Evolutionary conservation across 2,888 invertebrate species (phyloP), one percentile per base, ranked within the genome.

Genomic region (Polyommatus icarus): DNA sequence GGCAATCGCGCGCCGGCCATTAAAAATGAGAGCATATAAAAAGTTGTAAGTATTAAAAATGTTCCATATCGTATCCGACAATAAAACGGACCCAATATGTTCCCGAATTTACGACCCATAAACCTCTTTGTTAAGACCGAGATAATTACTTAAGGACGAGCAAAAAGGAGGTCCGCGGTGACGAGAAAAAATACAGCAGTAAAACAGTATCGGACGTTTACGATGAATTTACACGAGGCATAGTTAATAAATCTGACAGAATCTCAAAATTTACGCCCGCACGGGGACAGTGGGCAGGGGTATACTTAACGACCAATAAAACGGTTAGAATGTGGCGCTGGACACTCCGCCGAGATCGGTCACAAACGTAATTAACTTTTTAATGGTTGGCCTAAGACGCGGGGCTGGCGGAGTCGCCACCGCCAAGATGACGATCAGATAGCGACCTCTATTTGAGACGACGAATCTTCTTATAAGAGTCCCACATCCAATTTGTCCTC

Each of bases 241-340:
- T 90, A 91, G 90, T 90, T 89, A 90, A 91, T 90, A 91, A 91
- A 92, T 91, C 91, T 91, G 91, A 92, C 91, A 90, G 88, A 89
- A 90, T 87, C 87, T 87, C 81, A 76, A 87, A 90, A 92, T 92
- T 92, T 92, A 93, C 89, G 88, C 86, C 84, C 85, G 87, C 85
- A 84, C 86, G 84, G 86, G 85, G 87, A 86, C 85, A 85, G 84
- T 85, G 84, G 86, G 85, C 85, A 87, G 85, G 86, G 78, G 77
- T 73, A 83, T 78, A 80, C 84, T 88, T 88, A 86, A 88, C 84
- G 89, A 88, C 81, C 86, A 84, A 83, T 91, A 89, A 92, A 91
- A 84, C 84, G 82, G 86, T 87, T 86, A 89, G 87, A 88, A 87
- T 85, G 86, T 83, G 85, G 84, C 84, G 84, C 86, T 83, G 84